Evolutionary conservation across 2,113 vertebrate genomes (phyloP).

Genomic region (Gymnocephalus cernua): DNA sequence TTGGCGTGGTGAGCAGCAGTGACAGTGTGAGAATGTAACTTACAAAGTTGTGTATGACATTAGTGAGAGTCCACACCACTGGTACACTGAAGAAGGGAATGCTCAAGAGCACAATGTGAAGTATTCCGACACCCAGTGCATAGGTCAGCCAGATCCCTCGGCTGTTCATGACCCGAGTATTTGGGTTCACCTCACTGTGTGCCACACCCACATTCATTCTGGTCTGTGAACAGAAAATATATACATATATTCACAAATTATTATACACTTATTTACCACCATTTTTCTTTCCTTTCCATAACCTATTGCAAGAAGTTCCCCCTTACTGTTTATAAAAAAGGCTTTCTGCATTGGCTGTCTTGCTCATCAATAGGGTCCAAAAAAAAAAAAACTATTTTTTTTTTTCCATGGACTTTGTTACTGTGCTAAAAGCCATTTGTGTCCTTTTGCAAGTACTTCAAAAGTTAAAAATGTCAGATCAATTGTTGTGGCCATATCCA

Average conservation of each 20-base stretch:
- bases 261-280: not conserved
- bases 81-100: conserved; percentile 98
- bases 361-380: not conserved
- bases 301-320: not conserved
- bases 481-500: not conserved
- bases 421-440: not conserved
- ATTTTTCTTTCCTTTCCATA: not conserved
- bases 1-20: not conserved
- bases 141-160: conserved; percentile 99
- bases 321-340: not conserved
- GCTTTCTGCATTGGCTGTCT: not conserved
- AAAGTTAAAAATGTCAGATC: not conserved
- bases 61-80: conserved; percentile 97
- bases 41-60: conserved; percentile 98
- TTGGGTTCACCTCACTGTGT: conserved; percentile 98
- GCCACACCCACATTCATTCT: conserved; percentile 98
- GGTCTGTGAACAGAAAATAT: conserved; percentile 62
- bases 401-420: not conserved
- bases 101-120: conserved; percentile 97
- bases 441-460: not conserved
- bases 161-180: conserved; percentile 98
- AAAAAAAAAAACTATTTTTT: no score
- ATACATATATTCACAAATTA: not conserved
- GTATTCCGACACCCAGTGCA: conserved; percentile 92
- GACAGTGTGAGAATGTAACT: conserved; percentile 70